Percentiles rank a stretch among this genome's conserved stretches.
Evolutionary conservation across 2,113 vertebrate species (phyloP).

Genomic region (Platichthys stellatus): DNA sequence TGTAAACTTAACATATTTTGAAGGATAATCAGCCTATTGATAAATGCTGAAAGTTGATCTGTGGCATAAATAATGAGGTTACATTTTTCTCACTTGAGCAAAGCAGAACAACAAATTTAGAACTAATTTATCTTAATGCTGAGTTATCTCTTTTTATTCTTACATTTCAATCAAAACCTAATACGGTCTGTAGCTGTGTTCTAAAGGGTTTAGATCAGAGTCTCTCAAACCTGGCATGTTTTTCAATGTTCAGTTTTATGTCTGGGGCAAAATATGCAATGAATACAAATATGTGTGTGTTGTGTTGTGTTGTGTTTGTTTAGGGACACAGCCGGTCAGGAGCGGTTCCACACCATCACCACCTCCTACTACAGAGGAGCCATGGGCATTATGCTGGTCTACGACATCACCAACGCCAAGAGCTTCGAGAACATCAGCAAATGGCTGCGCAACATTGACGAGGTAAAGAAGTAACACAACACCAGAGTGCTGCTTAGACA

Average conservation of each 20-base stretch:
- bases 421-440: slow-evolving; percentile 99
- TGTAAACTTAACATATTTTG: too few species aligned
- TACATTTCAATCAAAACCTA: background rate
- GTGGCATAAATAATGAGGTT: background rate
- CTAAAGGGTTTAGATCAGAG: too few species aligned
- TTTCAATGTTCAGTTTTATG: too few species aligned
- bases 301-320: slow-evolving; percentile 29
- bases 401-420: slow-evolving; percentile 99
- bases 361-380: slow-evolving; percentile 99
- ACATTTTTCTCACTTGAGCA: background rate
- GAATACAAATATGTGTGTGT: background rate
- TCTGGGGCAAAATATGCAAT: background rate
- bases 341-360: slow-evolving; percentile 99
- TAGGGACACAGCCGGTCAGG: slow-evolving; percentile 99
- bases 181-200: too few species aligned
- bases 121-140: too few species aligned
- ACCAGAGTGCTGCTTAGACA: too few species aligned
- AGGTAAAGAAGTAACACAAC: slow-evolving; percentile 82
- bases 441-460: slow-evolving; percentile 99
- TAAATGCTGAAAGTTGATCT: background rate
- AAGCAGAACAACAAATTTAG: too few species aligned
- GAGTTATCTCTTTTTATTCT: background rate
- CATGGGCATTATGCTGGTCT: slow-evolving; percentile 99
- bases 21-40: too few species aligned
- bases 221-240: too few species aligned